Base-by-base conservation (phyloP, 2,113 vertebrate species). In the Cyphomyrus discorhynchus region DNA sequence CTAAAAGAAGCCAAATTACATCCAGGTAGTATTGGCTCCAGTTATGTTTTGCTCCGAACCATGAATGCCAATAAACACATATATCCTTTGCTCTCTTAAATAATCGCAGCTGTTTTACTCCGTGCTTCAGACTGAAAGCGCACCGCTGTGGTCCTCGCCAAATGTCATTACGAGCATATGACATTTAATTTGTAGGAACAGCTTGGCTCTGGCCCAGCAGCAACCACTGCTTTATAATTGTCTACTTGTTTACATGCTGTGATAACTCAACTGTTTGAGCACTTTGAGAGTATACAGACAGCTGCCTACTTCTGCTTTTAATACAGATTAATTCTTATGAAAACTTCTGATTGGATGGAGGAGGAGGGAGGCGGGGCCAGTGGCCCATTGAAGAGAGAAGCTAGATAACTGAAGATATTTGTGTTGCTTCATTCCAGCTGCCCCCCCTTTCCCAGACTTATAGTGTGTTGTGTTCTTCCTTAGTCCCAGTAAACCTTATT, bases 161-260 rank as follows among this genome's bases (percentile, higher is more conserved):
- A 66, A 42, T 62, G 39, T 10, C 56, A 88, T 66, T 88, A 66
- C 8, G 27, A 62, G 35, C 53, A 21, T 11, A 58, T 62, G 53
- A 88, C 87, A 62, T 88, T 88, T 88, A 88, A 62, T 88, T 88
- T 88, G 52, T 66, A n/a, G 35, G 39, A 88, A 45, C 47, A 66
- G 56, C 31, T 50, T 45, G 56, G 53, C 17, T 66, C 39, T n/a
- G 19, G 56, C 53, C 53, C 56, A 42, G 53, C 53, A 66, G 31
- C 87, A 45, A 45, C 21, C 27, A 45, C 87, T 66, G 87, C 21
- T 88, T 31, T 62, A 46, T 62, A 88, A 88, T 42, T 31, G 56
- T 62, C 87, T 88, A 31, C 56, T 62, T 58, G 52, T 45, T 88
- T 66, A 62, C 56, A 42, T 62, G 47, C 87, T 88, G 53, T 24